phyloP scores from a whole-genome alignment of 2,797 vertebrate species.

The Periparus ater region DNA sequence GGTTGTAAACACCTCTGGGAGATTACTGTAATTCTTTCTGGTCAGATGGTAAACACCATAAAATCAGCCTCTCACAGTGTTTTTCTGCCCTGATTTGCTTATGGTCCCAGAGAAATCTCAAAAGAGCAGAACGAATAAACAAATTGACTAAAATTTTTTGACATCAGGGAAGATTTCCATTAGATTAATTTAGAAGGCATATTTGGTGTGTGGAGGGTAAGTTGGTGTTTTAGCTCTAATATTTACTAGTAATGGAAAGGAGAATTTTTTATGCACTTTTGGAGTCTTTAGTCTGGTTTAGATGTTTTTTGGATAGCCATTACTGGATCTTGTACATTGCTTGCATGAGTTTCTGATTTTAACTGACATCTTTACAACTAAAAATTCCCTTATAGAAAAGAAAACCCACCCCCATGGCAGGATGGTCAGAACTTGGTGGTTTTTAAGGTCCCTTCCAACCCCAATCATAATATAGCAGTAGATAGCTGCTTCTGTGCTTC shows the following conservation, averaged over 20 bases:
- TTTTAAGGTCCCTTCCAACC: neutral
- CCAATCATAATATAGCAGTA: neutral
- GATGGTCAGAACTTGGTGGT: neutral
- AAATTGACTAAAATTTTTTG: neutral
- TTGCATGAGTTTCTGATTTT: neutral
- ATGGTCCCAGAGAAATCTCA: neutral
- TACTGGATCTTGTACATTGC: neutral
- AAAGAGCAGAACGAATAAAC: neutral
- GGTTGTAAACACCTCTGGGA: neutral
- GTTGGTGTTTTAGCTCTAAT: neutral
- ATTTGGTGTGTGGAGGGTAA: neutral
- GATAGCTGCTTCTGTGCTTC: neutral
- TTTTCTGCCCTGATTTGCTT: neutral
- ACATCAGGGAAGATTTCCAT: neutral
- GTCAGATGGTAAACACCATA: neutral
- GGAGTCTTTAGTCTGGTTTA: neutral
- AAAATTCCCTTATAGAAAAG: neutral
- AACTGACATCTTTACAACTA: neutral
- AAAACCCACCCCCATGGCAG: too few relatives aligned
- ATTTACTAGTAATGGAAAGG: neutral
- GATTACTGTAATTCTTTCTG: slow-evolving; percentile 16
- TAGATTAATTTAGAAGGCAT: neutral
- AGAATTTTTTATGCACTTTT: neutral
- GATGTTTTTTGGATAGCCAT: neutral
- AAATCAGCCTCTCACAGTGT: neutral